phyloP scores from a whole-genome alignment of 2,113 vertebrate species.

The Willisornis vidua region DNA sequence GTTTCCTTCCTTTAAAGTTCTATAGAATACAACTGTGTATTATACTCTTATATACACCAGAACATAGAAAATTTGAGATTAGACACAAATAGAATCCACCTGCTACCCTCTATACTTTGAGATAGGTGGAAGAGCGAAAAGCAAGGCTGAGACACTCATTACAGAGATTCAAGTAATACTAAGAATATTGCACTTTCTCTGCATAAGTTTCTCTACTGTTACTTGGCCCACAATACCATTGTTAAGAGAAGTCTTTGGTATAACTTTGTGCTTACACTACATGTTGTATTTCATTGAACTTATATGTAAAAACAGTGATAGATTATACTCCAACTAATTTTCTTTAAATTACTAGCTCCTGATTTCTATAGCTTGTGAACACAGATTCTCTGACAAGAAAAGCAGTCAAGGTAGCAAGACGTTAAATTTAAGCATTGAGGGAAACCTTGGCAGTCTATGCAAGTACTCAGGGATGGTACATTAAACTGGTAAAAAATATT shows the following conservation, averaged over 20 bases:
- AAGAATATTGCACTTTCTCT: neutral
- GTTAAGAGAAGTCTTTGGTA: neutral
- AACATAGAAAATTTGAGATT: neutral
- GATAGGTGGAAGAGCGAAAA: neutral
- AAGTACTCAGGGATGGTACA: neutral
- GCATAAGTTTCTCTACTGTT: neutral
- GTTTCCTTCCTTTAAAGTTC: neutral
- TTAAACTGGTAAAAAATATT: neutral
- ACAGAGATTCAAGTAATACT: neutral
- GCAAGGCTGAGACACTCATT: neutral
- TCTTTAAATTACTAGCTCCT: neutral
- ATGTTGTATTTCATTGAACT: neutral
- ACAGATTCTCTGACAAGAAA: neutral
- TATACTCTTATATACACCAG: neutral
- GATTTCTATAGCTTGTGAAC: neutral
- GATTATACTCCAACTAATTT: neutral
- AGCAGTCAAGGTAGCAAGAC: neutral
- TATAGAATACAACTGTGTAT: neutral
- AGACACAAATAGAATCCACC: neutral
- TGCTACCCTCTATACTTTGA: neutral
- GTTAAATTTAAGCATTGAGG: neutral
- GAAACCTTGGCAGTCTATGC: neutral
- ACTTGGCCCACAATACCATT: neutral
- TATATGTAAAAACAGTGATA: neutral
- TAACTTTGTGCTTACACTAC: neutral